phyloP scores from a whole-genome alignment of 2,888 invertebrate genomes.

The Amblyjoppa proteus region DNA sequence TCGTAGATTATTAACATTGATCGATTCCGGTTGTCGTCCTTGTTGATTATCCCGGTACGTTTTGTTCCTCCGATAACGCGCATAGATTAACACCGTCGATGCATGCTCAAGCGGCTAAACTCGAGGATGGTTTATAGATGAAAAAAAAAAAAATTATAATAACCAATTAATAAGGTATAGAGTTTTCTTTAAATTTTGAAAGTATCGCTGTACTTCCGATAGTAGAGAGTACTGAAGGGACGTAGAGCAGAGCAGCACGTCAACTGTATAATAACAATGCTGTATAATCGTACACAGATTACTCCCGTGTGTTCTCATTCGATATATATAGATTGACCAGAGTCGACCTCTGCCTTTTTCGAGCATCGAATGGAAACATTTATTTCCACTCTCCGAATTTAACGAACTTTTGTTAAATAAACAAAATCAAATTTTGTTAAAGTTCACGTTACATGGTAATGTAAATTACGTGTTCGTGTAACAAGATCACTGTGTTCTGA shows the following conservation, averaged over 20 bases:
- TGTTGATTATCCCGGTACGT: constrained; percentile 34
- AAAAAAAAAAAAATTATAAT: neutral
- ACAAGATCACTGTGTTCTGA: neutral
- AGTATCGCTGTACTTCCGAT: constrained; percentile 31
- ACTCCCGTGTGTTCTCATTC: constrained; percentile 42
- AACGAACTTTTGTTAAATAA: neutral
- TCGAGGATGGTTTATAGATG: constrained; percentile 33
- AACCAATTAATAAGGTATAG: neutral
- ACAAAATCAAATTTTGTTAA: too few species aligned
- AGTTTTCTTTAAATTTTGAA: constrained; percentile 31
- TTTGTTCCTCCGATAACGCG: constrained; percentile 14
- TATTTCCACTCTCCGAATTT: constrained; percentile 7
- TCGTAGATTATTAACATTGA: constrained; percentile 52
- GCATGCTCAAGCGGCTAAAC: constrained; percentile 53
- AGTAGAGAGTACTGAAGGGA: constrained; percentile 45
- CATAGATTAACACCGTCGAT: constrained; percentile 23
- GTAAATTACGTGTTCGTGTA: neutral
- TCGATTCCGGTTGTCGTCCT: constrained; percentile 34
- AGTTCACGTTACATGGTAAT: neutral
- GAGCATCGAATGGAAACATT: constrained; percentile 12
- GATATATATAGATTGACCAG: constrained; percentile 30
- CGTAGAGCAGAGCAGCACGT: constrained; percentile 62
- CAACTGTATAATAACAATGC: constrained; percentile 37
- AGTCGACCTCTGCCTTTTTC: constrained; percentile 12
- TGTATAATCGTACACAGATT: constrained; percentile 28